phyloP scores from a whole-genome alignment of 2,888 invertebrate species.

The Pyralis farinalis region DNA sequence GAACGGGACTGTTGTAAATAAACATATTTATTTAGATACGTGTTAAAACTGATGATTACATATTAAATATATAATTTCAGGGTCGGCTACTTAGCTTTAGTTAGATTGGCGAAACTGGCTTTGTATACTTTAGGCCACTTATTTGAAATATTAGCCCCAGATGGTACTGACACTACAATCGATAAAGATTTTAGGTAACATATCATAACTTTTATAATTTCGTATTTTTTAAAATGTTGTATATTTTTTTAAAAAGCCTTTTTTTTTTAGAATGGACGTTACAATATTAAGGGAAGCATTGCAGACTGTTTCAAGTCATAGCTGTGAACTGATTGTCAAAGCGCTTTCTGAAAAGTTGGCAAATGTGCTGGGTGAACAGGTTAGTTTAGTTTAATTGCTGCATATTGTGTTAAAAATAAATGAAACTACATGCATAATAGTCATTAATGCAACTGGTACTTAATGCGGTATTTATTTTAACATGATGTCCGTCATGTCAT shows the following conservation, averaged over 20 bases:
- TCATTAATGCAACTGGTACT: too few species aligned
- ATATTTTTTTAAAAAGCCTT: not conserved
- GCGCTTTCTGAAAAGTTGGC: slow-evolving; percentile 92
- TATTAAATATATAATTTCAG: slow-evolving; percentile 58
- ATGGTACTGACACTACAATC: slow-evolving; percentile 63
- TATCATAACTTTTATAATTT: slow-evolving; percentile 3
- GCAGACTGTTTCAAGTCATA: slow-evolving; percentile 90
- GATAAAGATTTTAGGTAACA: slow-evolving; percentile 64
- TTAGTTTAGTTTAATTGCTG: too few species aligned
- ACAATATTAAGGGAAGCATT: slow-evolving; percentile 90
- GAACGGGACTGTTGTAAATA: not conserved
- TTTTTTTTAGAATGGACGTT: slow-evolving; percentile 65
- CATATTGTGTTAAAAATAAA: too few species aligned
- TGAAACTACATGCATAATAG: too few species aligned
- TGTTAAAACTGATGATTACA: too few species aligned
- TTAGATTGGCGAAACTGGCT: slow-evolving; percentile 93
- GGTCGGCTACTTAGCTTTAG: slow-evolving; percentile 92
- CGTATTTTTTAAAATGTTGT: not conserved
- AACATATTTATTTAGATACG: too few species aligned
- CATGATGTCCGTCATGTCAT: too few species aligned
- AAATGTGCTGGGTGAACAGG: slow-evolving; percentile 89
- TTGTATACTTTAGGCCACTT: slow-evolving; percentile 93
- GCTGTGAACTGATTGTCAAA: slow-evolving; percentile 91
- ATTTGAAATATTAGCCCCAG: slow-evolving; percentile 82
- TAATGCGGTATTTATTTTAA: too few species aligned